Conservation (phyloP, 2,797 vertebrate species). For the Myotis vivesi region DNA sequence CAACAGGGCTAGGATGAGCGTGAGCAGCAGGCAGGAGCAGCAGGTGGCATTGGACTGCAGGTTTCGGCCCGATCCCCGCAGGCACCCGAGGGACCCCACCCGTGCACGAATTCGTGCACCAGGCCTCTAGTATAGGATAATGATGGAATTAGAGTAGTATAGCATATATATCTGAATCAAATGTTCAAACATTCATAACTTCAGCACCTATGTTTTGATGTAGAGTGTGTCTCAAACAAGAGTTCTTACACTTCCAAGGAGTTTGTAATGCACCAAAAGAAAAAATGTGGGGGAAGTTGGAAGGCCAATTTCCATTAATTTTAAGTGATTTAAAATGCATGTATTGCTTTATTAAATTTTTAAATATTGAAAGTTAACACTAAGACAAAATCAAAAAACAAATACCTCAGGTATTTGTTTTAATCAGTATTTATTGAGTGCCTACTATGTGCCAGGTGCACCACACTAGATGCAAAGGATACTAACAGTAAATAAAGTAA, state of each 20-base stretch:
- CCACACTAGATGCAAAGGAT: background rate
- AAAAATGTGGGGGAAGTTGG: background rate
- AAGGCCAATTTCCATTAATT: background rate
- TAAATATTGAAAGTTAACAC: background rate
- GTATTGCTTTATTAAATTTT: background rate
- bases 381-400: conserved; percentile 25
- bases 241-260: background rate
- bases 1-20: too few relatives aligned
- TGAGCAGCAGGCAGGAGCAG: too few relatives aligned
- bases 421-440: conserved; percentile 30
- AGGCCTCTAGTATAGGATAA: background rate
- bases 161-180: background rate
- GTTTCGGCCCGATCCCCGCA: too few relatives aligned
- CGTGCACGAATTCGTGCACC: too few relatives aligned
- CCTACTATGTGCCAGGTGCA: background rate
- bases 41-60: too few relatives aligned
- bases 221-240: background rate
- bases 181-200: background rate
- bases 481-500: background rate
- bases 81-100: too few relatives aligned
- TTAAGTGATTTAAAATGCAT: conserved; percentile 2
- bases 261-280: background rate
- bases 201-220: background rate
- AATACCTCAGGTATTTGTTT: background rate
- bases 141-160: background rate